Base-by-base conservation (phyloP, 2,888 invertebrate genomes). In the Prenolepis imparis region DNA sequence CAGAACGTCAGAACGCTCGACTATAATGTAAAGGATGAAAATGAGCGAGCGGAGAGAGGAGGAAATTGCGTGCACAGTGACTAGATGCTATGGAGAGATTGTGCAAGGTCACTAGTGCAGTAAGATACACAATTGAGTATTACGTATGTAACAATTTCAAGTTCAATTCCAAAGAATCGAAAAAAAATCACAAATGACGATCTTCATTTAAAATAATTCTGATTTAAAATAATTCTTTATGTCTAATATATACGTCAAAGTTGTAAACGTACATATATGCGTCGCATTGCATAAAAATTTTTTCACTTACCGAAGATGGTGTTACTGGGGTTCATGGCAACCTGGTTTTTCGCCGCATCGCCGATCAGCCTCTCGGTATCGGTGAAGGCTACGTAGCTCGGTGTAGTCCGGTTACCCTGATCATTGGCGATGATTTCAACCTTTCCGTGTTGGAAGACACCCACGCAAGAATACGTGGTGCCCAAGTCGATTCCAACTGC, bases 391-490 rank as follows among this genome's bases (percentile, higher is more conserved):
- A 98, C 98, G 95, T 98, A 98, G 87, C 97, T 97, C 67, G 98
- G 98, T 72, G 98, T 98, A 12, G 98, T 98, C 74, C 98, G 95
- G 95, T 98, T 98, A 86, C 98, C 98, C 95, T 98, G 98, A 94
- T 98, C 98, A 93, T 98, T 98, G 83, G 98, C 97, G 93, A 98
- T 98, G 93, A 97, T 97, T 94, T 97, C 97, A 85, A 97, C 97
- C 94, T 97, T 97, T 84, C 97, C 97, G 93, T 97, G 96, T 93
- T 97, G 97, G 96, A 97, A 98, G n/a, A 98, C 97, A 91, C 97
- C 98, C 67, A 98, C 97, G 93, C 97, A 97, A 52, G 98, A 98
- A 95, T 98, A 98, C 9, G 98, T 98, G 55, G 98, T 98, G 91
- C 98, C 98, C 93, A 98, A 96, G 96, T 98, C 97, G 91, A 98